phyloP scores from a whole-genome alignment of 1,140 invertebrate genomes.

The Drosophila sproati region DNA sequence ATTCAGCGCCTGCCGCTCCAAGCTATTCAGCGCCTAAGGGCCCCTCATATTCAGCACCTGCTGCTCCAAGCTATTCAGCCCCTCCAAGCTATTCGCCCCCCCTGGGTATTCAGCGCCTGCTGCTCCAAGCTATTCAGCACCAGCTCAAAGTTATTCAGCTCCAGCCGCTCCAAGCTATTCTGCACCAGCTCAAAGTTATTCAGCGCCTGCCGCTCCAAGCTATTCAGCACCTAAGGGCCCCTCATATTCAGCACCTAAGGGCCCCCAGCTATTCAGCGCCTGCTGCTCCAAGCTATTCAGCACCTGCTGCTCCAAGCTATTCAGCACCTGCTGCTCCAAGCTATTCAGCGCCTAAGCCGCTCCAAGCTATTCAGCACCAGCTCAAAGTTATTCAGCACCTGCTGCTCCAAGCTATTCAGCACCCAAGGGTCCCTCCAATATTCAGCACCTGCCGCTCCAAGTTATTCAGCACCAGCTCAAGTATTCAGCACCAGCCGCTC shows the following conservation, averaged over 20 bases:
- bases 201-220: slow-evolving; percentile 7
- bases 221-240: background rate
- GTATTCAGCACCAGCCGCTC: slow-evolving; percentile 10
- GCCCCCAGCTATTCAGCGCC: background rate
- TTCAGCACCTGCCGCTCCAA: slow-evolving; percentile 21
- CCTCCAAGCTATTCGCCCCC: slow-evolving; percentile 2
- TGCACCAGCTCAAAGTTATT: slow-evolving; percentile 8
- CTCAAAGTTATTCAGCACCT: slow-evolving; percentile 46
- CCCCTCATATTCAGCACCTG: slow-evolving; percentile 11
- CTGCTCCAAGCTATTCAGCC: background rate
- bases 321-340: slow-evolving; percentile 1
- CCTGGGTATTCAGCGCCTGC: no score
- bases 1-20: slow-evolving; percentile 9
- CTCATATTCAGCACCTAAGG: background rate
- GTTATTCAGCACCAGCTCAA: slow-evolving; percentile 24
- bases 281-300: slow-evolving; percentile 11
- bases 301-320: slow-evolving; percentile 2
- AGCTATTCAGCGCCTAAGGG: slow-evolving; percentile 11
- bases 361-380: slow-evolving; percentile 33
- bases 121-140: slow-evolving; percentile 11
- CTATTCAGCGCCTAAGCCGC: slow-evolving; percentile 36
- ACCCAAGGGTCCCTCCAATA: slow-evolving; percentile 39
- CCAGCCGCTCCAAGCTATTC: slow-evolving; percentile 5
- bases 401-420: slow-evolving; percentile 39
- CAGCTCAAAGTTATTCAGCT: slow-evolving; percentile 6